A percentile compares a stretch with the other conserved stretches of the same genome.
Evolutionary conservation across 1,140 invertebrate species (phyloP).

Genomic region (Drosophila equinoxialis): DNA sequence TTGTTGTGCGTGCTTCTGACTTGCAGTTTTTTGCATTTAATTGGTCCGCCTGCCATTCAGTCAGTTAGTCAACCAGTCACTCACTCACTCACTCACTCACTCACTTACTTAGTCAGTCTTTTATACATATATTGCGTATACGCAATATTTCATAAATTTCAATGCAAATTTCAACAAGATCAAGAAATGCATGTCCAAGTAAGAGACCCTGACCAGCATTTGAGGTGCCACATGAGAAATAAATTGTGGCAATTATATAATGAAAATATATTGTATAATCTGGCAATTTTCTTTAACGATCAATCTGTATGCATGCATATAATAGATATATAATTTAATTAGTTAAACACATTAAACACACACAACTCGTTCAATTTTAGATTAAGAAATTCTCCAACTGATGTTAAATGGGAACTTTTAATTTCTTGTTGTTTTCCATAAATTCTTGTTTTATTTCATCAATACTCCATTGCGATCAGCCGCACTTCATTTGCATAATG

Average conservation of each 20-base stretch:
- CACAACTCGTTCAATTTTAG: not conserved
- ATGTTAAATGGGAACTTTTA: too few relatives aligned
- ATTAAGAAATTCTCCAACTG: too few relatives aligned
- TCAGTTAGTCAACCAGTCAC: slow-evolving; percentile 35
- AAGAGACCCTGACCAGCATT: not conserved
- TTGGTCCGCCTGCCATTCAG: slow-evolving; percentile 56
- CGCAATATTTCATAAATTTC: slow-evolving; percentile 27
- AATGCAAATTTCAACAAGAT: slow-evolving; percentile 26
- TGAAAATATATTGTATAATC: slow-evolving; percentile 18
- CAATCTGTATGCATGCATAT: not conserved
- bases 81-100: not conserved
- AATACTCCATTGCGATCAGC: too few relatives aligned
- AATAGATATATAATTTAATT: not conserved
- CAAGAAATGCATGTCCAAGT: too few relatives aligned
- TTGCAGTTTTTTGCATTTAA: slow-evolving; percentile 50
- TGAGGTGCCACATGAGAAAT: not conserved
- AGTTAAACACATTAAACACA: slow-evolving; percentile 7
- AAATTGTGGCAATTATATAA: not conserved
- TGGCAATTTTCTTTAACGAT: not conserved
- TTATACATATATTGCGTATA: slow-evolving; percentile 46
- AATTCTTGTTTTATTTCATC: too few relatives aligned
- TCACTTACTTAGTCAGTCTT: not conserved
- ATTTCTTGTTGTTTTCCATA: too few relatives aligned
- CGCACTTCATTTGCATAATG: slow-evolving; percentile 1
- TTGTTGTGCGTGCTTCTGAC: slow-evolving; percentile 20